A percentile compares a stretch with the other conserved stretches of the same genome.
Conservation (phyloP, 2,888 invertebrate species). For the Brachypalpus laphriformis region DNA sequence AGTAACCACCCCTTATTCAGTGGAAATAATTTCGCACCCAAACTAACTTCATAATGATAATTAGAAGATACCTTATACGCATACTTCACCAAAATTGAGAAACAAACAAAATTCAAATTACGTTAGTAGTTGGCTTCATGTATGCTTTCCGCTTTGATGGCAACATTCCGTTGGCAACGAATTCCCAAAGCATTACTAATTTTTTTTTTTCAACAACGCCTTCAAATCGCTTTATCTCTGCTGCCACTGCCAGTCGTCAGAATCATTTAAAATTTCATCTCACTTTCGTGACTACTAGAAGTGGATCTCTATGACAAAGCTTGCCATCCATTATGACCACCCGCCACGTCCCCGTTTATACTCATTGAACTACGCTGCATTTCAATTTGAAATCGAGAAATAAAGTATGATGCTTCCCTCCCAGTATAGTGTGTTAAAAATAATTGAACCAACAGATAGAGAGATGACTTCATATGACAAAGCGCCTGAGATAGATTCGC, state of each 20-base stretch:
- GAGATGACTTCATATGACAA: conserved; percentile 19
- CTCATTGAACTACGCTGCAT: conserved; percentile 12
- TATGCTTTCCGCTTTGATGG: background rate
- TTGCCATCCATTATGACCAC: background rate
- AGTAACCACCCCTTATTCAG: too few species aligned
- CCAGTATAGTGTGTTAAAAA: background rate
- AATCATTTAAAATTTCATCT: conserved; percentile 11
- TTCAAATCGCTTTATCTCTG: background rate
- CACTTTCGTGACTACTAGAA: conserved; percentile 22
- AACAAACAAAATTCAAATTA: background rate
- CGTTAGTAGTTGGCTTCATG: background rate
- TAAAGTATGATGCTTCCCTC: conserved; percentile 1
- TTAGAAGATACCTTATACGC: too few species aligned
- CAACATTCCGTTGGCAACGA: background rate
- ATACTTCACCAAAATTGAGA: background rate
- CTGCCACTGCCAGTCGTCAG: background rate
- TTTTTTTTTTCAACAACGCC: conserved; percentile 16
- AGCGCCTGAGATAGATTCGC: conserved; percentile 4
- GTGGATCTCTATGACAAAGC: conserved; percentile 17
- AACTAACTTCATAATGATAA: too few species aligned
- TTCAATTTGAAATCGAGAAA: conserved; percentile 9
- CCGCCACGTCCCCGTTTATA: background rate
- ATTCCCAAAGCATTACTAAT: background rate
- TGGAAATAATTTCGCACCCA: too few species aligned
- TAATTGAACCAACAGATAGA: conserved; percentile 6